Percentiles rank a stretch among this genome's conserved stretches.
phyloP scores from a whole-genome alignment of 2,797 vertebrate genomes.

The Silurus aristotelis region DNA sequence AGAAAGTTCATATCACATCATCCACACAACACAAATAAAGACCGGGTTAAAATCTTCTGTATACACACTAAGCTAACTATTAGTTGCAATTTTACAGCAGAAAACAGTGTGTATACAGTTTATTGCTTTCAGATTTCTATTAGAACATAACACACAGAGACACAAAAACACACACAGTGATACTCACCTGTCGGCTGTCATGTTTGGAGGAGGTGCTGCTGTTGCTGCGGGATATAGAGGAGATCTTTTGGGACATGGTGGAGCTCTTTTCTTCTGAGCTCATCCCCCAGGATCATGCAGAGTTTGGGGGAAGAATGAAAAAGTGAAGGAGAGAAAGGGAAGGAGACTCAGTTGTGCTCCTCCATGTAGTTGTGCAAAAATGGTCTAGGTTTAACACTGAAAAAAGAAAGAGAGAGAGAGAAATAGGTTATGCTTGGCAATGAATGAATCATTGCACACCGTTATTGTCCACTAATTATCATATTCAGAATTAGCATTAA shows the following conservation, averaged over 20 bases:
- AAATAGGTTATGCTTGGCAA: neutral
- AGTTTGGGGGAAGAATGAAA: neutral
- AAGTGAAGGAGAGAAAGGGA: neutral
- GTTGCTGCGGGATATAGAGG: conserved; percentile 90
- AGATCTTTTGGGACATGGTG: conserved; percentile 86
- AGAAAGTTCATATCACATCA: neutral
- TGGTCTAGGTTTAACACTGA: conserved; percentile 28
- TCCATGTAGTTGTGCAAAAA: conserved; percentile 42
- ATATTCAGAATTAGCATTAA: conserved; percentile 1
- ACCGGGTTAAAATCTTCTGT: conserved; percentile 1
- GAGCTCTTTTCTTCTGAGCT: conserved; percentile 84
- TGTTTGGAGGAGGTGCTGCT: conserved; percentile 96
- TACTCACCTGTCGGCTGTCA: conserved; percentile 89
- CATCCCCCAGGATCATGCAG: conserved; percentile 69
- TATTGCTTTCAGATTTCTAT: neutral
- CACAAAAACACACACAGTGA: neutral
- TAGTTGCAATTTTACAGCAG: neutral
- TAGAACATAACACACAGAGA: neutral
- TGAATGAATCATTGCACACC: neutral
- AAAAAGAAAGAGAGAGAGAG: conserved; percentile 26
- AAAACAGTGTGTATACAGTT: neutral
- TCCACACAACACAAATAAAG: neutral
- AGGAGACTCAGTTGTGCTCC: conserved; percentile 31
- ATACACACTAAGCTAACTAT: neutral
- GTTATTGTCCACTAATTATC: neutral